phyloP scores from a whole-genome alignment of 2,113 vertebrate species.

The Anoura caudifer region DNA sequence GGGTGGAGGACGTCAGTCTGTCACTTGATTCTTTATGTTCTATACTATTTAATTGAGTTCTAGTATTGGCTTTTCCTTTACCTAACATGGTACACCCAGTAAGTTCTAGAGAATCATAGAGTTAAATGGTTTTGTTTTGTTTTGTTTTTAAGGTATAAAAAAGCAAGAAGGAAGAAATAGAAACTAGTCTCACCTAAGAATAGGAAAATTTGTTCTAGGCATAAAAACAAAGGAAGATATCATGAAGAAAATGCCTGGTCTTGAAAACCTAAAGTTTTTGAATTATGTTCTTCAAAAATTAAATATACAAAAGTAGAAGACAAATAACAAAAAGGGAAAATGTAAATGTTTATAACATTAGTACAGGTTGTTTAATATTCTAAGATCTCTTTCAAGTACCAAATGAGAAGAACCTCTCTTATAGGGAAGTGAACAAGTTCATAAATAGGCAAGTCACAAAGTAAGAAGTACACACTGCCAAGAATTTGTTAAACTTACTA shows the following conservation, averaged over 20 bases:
- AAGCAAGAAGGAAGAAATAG: not conserved
- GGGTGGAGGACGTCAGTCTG: not conserved
- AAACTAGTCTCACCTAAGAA: not conserved
- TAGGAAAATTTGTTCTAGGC: not conserved
- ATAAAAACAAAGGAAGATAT: not conserved
- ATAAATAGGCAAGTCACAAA: not conserved
- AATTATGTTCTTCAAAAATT: not conserved
- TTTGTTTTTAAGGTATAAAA: not conserved
- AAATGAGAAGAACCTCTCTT: not conserved
- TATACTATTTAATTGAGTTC: not conserved
- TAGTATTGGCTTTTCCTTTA: not conserved
- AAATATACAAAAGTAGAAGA: not conserved
- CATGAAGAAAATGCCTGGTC: not conserved
- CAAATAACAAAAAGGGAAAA: not conserved
- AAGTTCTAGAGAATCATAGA: not conserved
- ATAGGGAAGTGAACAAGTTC: not conserved
- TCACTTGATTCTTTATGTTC: not conserved
- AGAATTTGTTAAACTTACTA: not conserved
- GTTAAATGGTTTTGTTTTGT: not conserved
- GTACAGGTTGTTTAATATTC: not conserved
- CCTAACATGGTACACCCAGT: not conserved
- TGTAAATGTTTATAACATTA: not conserved
- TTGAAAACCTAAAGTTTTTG: not conserved
- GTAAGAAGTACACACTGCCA: not conserved
- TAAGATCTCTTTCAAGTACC: not conserved